Percentiles rank a stretch among this genome's conserved stretches.
phyloP scores from a whole-genome alignment of 2,797 vertebrate species.

The Hyperoplus lanceolatus region DNA sequence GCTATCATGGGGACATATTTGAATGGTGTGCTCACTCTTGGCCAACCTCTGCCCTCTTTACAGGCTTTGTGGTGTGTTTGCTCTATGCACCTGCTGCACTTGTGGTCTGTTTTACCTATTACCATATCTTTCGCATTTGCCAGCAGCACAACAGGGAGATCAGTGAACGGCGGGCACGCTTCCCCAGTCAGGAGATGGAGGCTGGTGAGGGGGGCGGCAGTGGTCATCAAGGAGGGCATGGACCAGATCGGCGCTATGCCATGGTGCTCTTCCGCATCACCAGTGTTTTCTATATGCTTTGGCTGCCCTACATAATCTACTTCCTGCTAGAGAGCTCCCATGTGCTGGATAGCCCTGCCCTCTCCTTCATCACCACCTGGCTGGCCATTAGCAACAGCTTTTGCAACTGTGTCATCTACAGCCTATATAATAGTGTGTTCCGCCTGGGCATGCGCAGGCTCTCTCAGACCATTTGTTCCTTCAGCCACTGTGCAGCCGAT shows the following conservation, averaged over 20 bases:
- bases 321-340: conserved; percentile 97
- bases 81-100: conserved; percentile 97
- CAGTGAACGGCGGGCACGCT: conserved; percentile 94
- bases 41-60: conserved; percentile 97
- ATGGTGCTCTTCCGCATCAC: conserved; percentile 99
- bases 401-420: conserved; percentile 99
- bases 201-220: conserved; percentile 84
- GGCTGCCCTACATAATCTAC: conserved; percentile 99
- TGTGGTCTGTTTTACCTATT: conserved; percentile 98
- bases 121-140: conserved; percentile 98
- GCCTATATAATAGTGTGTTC: conserved; percentile 98
- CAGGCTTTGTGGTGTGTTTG: conserved; percentile 97
- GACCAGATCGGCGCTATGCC: conserved; percentile 95
- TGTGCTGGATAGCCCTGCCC: conserved; percentile 92
- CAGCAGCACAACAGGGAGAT: conserved; percentile 99
- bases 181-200: conserved; percentile 95
- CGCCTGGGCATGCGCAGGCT: conserved; percentile 95
- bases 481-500: conserved; percentile 88
- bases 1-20: conserved; percentile 99
- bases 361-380: conserved; percentile 99
- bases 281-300: conserved; percentile 98
- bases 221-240: conserved; percentile 89
- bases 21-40: conserved; percentile 98
- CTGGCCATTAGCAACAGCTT: conserved; percentile 99
- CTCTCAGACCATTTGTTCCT: conserved; percentile 94